phyloP scores from a whole-genome alignment of 2,113 vertebrate genomes.

The Raja brachyura region DNA sequence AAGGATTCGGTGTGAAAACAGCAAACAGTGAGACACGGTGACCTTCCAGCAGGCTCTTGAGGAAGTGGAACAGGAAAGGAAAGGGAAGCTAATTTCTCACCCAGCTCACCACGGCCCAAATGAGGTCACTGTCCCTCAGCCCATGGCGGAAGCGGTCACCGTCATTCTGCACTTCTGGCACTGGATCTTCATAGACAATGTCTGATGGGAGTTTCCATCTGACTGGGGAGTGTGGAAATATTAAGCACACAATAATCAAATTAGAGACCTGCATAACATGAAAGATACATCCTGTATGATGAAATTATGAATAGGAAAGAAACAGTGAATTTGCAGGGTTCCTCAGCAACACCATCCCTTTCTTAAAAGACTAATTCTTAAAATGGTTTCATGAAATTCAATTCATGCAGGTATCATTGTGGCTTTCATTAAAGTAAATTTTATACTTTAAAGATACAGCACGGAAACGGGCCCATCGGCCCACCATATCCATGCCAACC shows the following conservation, averaged over 20 bases:
- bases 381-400: neutral
- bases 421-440: neutral
- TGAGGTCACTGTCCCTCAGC: slow-evolving; percentile 31
- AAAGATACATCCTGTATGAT: slow-evolving; percentile 28
- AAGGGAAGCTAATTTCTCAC: slow-evolving; percentile 36
- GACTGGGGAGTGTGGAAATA: slow-evolving; percentile 33
- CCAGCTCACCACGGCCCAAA: slow-evolving; percentile 30
- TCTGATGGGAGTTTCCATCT: slow-evolving; percentile 28
- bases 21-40: slow-evolving; percentile 25
- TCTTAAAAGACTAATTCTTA: neutral
- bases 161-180: slow-evolving; percentile 32
- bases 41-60: slow-evolving; percentile 30
- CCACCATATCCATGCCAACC: too few species aligned
- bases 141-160: slow-evolving; percentile 23
- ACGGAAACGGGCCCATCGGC: too few species aligned
- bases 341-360: slow-evolving; percentile 9
- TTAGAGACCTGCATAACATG: too few species aligned
- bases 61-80: slow-evolving; percentile 29
- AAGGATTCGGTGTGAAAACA: slow-evolving; percentile 31
- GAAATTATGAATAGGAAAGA: slow-evolving; percentile 33
- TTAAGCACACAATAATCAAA: slow-evolving; percentile 12
- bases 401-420: neutral
- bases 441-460: too few species aligned
- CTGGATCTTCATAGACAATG: slow-evolving; percentile 18
- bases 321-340: neutral